A percentile compares a stretch with the other conserved stretches of the same genome.
Evolutionary conservation across 2,113 vertebrate species (phyloP).

Genomic region (Toxotes chatareus): DNA sequence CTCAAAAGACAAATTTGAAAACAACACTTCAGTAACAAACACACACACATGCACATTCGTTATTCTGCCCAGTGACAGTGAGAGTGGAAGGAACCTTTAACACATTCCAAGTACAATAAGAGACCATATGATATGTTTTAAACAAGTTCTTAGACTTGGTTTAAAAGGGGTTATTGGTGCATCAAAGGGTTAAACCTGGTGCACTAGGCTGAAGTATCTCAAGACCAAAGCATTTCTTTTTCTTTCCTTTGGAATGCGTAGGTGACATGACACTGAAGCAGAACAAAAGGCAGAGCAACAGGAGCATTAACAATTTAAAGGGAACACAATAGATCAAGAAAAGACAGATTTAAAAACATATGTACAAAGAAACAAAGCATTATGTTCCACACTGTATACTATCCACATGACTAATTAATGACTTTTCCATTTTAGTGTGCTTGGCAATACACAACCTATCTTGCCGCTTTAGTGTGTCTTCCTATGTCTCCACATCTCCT

Average conservation of each 20-base stretch:
- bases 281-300: background rate
- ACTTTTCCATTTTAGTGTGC: background rate
- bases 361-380: background rate
- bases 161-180: background rate
- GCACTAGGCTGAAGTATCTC: background rate
- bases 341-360: background rate
- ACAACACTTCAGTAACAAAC: too few relatives aligned
- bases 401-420: background rate
- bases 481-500: background rate
- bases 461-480: background rate
- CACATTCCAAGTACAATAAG: too few relatives aligned
- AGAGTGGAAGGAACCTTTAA: too few relatives aligned
- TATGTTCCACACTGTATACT: too few relatives aligned
- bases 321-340: background rate
- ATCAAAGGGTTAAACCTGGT: background rate
- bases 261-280: background rate
- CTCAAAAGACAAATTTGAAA: too few relatives aligned
- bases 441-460: background rate
- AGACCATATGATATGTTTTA: too few relatives aligned
- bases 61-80: too few relatives aligned
- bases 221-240: background rate
- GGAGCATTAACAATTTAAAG: background rate
- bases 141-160: too few relatives aligned
- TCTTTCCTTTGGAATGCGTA: background rate
- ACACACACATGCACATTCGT: too few relatives aligned